Evolutionary conservation across 2,113 vertebrate species (phyloP).

Genomic region (Seriola aureovittata): DNA sequence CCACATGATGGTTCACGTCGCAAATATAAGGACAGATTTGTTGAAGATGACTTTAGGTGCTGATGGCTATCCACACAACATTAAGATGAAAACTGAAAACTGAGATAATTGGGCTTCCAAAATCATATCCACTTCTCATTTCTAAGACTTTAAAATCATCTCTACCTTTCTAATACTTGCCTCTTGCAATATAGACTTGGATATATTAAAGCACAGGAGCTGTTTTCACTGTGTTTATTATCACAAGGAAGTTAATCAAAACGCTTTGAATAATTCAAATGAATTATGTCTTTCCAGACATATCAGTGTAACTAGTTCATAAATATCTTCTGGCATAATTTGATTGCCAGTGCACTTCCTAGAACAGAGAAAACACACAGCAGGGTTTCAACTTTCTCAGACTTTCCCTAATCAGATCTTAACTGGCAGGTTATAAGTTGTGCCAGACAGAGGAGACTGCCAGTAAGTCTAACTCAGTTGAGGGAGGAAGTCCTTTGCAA

Average conservation of each 20-base stretch:
- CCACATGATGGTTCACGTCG: no score
- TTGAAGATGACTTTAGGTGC: no score
- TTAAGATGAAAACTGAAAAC: background rate
- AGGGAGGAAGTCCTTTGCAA: background rate
- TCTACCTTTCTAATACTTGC: conserved; percentile 6
- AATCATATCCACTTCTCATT: background rate
- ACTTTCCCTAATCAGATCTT: conserved; percentile 50
- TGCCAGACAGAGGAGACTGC: conserved; percentile 42
- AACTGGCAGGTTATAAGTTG: conserved; percentile 44
- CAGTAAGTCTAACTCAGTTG: conserved; percentile 16
- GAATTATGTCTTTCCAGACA: conserved; percentile 41
- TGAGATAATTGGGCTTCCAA: background rate
- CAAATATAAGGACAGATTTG: no score
- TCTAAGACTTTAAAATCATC: background rate
- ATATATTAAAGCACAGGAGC: background rate
- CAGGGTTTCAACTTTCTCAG: conserved; percentile 34
- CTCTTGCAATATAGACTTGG: background rate
- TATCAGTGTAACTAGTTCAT: conserved; percentile 40
- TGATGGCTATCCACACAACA: no score
- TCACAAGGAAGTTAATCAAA: conserved; percentile 31
- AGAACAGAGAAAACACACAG: conserved; percentile 41
- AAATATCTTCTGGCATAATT: conserved; percentile 47
- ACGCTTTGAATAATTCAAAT: conserved; percentile 60
- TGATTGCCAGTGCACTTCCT: conserved; percentile 33
- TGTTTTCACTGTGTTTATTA: conserved; percentile 21